Conservation (phyloP, 30 jellyfish, hydroid and myxozoan species). For the Euphysa ruthae region DNA sequence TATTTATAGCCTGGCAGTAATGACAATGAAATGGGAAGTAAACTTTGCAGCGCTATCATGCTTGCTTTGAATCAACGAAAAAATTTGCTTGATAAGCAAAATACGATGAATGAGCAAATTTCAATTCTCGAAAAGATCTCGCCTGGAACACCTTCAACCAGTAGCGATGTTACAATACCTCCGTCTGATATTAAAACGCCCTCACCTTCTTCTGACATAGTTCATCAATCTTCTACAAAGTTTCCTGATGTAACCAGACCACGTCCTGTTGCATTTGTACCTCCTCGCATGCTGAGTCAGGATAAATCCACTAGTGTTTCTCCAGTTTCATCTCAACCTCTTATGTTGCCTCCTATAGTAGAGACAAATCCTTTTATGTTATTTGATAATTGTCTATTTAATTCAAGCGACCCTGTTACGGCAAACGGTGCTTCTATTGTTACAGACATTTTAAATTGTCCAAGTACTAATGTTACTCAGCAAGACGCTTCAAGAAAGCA, state of each 20-base stretch:
- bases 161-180: constrained; percentile 30
- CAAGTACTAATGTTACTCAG: no score
- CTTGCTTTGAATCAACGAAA: constrained; percentile 62
- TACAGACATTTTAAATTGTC: no score
- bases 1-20: not conserved
- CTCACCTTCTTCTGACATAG: not conserved
- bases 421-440: no score
- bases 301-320: constrained; percentile 15
- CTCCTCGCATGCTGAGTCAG: constrained; percentile 64
- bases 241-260: constrained; percentile 32
- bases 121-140: constrained; percentile 46
- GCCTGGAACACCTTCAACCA: not conserved
- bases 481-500: no score
- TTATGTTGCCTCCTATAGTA: not conserved
- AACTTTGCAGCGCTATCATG: constrained; percentile 80
- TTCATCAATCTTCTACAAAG: constrained; percentile 3
- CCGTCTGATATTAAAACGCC: not conserved
- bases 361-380: not conserved
- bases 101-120: constrained; percentile 53
- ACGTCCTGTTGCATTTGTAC: constrained; percentile 89
- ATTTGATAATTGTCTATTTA: no score
- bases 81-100: constrained; percentile 48
- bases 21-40: constrained; percentile 38
- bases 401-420: no score
- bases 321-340: not conserved